Base-by-base conservation (phyloP, 1,140 invertebrate genomes). In the Charaxes varanes region DNA sequence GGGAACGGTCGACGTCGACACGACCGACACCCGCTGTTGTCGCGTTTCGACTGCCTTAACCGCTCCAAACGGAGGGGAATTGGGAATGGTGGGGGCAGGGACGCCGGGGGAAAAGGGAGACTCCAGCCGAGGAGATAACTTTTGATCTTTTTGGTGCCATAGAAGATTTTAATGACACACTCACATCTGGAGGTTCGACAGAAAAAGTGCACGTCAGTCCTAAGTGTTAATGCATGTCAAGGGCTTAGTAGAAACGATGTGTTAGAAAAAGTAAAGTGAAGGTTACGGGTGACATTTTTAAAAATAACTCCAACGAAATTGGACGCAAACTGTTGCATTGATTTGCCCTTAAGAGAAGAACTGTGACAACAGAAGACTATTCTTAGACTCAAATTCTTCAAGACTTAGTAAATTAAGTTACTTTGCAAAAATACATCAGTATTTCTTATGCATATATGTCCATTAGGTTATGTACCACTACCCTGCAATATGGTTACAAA, bases 221-320 rank as follows among this genome's bases (percentile, higher is more conserved):
- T 80, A 82, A 79, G 78, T 79, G 78, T 82, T 80, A 82, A 82
- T 78, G 71, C 76, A 77, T 82, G 78, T 82, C 73, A 74, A 80
- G 74, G 69, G 65, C 71, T 79, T 57, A 66, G 50, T 62, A 30
- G 58, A 74, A 74, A 77, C 57, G 66, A 76, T 52, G 73, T 82
- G 73, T 67, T 62, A 79, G 70, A 78, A 76, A 76, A 78, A 77
- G 57, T 41, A 27, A 51, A 46, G 34, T 35, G 55, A 52, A 54
- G 51, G 61, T 74, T 70, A 70, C 69, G 78, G 71, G 73, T 79
- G 74, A 82, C 73, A 74, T 71, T 63, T 76, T 66, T 72, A 73
- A 66, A 82, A 72, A 82, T 80, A 78, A 48, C 44, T 34, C 45
- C 55, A 53, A 49, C 49, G 36, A 53, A 38, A 40, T 43, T 34